Evolutionary conservation across 2,888 invertebrate genomes (phyloP), one percentile per base, ranked within the genome.

Genomic region (Hesperia comma): DNA sequence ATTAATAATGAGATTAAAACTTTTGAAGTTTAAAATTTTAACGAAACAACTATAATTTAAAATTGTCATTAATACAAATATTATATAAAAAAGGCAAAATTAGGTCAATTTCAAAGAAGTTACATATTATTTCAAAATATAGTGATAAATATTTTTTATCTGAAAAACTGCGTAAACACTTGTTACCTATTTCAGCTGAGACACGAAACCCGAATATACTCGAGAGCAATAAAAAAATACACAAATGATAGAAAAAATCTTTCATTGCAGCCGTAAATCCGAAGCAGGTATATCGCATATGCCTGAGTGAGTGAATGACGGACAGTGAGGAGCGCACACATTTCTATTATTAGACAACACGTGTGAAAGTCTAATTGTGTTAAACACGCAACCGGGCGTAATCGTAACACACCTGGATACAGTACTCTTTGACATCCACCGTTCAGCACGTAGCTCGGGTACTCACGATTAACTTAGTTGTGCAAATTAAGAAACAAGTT

Each of bases 321-420:
- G 91, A 91, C 90, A 89, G 85, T 80, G 84, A 82, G 79, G 73
- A 77, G 80, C 81, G 82, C 74, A 73, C 77, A 80, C 79, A 79
- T 79, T 74, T 77, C 87, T 90, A 90, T 83, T 81, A 85, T 83
- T 89, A 90, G 90, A 79, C 71, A 72, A 83, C 88, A 85, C 88
- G 89, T 87, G 90, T 88, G 82, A 87, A 88, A 87, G 85, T 80
- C 82, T 88, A 88, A 88, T 87, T 87, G 88, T 90, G 89, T 89
- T 90, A 88, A 84, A 86, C 87, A 88, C 91, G 90, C 90, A 90
- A 79, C 75, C 77, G 76, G 49, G 19, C 19, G 43, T 46, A 17
- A 6, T 19, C 8, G 49, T 77, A 78, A 79, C 78, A 79, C 87
- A 89, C 88, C 88, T 88, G 89, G 43, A 43, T 46, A 79, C 74